Percentiles rank a stretch among this genome's conserved stretches.
phyloP scores from a whole-genome alignment of 2,888 invertebrate genomes.

The Ichneumoninae sp. region DNA sequence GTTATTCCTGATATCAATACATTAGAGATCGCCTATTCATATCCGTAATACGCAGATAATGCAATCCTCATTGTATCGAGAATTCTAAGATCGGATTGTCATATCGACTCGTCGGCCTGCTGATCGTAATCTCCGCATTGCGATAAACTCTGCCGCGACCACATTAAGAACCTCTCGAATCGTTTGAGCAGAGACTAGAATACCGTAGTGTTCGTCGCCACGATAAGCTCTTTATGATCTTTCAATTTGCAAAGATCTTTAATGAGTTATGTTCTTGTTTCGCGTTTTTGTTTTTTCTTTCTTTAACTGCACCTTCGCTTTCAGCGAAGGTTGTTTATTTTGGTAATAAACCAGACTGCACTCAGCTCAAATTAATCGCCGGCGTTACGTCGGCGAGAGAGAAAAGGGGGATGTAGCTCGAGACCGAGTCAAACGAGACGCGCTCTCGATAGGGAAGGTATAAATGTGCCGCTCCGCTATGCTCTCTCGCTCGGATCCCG shows the following conservation, averaged over 20 bases:
- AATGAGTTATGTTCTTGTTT: not conserved
- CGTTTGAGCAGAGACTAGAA: not conserved
- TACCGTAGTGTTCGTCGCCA: not conserved
- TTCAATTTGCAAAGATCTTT: not conserved
- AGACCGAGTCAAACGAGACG: slow-evolving; percentile 24
- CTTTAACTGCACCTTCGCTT: not conserved
- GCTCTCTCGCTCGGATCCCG: slow-evolving; percentile 29
- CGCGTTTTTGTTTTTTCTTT: not conserved
- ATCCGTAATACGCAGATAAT: slow-evolving; percentile 14
- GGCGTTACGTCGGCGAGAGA: slow-evolving; percentile 5
- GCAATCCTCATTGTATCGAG: slow-evolving; percentile 21
- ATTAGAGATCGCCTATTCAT: slow-evolving; percentile 53
- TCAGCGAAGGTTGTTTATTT: not conserved
- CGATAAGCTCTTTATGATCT: not conserved
- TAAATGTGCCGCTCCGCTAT: slow-evolving; percentile 35
- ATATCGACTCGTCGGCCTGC: not conserved
- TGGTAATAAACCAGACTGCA: not conserved
- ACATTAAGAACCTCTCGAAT: too few relatives aligned
- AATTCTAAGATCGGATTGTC: slow-evolving; percentile 21
- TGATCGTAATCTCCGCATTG: not conserved
- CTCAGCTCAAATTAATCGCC: slow-evolving; percentile 23
- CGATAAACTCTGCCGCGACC: not conserved
- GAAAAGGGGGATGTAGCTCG: slow-evolving; percentile 32
- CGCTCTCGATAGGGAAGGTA: slow-evolving; percentile 28
- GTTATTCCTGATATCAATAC: slow-evolving; percentile 50